phyloP scores from a whole-genome alignment of 2,888 invertebrate genomes.

The Limnephilus marmoratus region DNA sequence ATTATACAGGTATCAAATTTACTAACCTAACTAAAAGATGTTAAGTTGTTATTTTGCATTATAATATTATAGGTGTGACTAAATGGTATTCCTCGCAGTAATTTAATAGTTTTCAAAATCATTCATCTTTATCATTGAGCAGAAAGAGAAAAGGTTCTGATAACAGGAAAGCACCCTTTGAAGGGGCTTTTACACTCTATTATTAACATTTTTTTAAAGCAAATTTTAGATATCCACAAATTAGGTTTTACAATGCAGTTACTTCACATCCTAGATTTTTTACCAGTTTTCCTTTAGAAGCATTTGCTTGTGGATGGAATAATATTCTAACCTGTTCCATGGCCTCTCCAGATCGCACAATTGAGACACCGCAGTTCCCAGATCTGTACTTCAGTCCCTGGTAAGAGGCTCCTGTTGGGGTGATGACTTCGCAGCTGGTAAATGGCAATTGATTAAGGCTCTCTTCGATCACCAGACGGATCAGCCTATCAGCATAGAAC shows the following conservation, averaged over 20 bases:
- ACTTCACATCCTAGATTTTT: too few relatives aligned
- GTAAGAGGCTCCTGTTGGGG: constrained; percentile 94
- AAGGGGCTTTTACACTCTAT: neutral
- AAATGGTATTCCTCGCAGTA: neutral
- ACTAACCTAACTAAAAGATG: neutral
- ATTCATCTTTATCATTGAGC: neutral
- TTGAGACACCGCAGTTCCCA: constrained; percentile 99
- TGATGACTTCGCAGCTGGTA: constrained; percentile 91
- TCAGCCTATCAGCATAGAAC: constrained; percentile 98
- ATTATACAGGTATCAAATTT: too few relatives aligned
- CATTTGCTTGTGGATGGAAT: neutral
- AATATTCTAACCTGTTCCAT: constrained; percentile 89
- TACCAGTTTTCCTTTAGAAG: neutral
- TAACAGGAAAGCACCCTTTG: neutral
- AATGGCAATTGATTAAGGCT: constrained; percentile 98
- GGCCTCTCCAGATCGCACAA: constrained; percentile 96
- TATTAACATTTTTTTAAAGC: too few relatives aligned
- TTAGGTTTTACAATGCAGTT: too few relatives aligned
- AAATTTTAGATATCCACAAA: too few relatives aligned
- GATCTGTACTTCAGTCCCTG: constrained; percentile 96
- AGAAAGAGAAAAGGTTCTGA: neutral
- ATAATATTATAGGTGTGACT: neutral
- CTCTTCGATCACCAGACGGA: constrained; percentile 98
- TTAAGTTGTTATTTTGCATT: neutral
- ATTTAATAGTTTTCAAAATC: neutral